phyloP scores from a whole-genome alignment of 2,113 vertebrate species.

The Casuarius casuarius region DNA sequence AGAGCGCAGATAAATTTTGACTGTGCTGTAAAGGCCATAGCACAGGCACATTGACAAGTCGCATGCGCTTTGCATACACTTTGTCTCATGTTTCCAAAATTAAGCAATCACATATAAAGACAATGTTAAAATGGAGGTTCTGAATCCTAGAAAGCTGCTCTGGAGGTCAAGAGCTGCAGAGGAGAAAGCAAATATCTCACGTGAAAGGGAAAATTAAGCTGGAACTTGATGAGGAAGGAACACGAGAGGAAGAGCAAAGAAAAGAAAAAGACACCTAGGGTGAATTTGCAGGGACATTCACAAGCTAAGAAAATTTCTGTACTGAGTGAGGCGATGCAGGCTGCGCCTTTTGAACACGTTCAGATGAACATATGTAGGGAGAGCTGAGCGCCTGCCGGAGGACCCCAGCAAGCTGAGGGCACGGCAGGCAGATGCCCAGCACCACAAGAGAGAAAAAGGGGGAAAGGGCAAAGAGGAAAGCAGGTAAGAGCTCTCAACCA shows the following conservation, averaged over 20 bases:
- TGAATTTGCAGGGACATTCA: neutral
- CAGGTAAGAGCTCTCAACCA: neutral
- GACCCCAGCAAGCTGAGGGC: neutral
- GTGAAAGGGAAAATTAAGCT: neutral
- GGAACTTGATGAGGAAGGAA: neutral
- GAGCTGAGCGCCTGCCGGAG: neutral
- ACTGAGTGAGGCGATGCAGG: neutral
- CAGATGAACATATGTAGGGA: neutral
- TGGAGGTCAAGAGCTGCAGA: neutral
- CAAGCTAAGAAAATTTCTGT: neutral
- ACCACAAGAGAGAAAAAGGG: neutral
- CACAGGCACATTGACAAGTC: neutral
- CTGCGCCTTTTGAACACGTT: neutral
- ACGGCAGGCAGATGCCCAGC: neutral
- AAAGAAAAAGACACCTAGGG: neutral
- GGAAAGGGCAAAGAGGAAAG: neutral
- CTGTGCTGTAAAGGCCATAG: neutral
- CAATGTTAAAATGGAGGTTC: neutral
- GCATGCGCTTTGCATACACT: neutral
- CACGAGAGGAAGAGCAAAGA: neutral
- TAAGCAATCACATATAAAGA: neutral
- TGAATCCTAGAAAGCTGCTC: neutral
- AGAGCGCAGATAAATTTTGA: constrained; percentile 12
- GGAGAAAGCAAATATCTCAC: neutral
- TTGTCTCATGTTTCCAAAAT: neutral